Conservation (phyloP, 2,888 invertebrate genomes). For the Epinotia nisella region DNA sequence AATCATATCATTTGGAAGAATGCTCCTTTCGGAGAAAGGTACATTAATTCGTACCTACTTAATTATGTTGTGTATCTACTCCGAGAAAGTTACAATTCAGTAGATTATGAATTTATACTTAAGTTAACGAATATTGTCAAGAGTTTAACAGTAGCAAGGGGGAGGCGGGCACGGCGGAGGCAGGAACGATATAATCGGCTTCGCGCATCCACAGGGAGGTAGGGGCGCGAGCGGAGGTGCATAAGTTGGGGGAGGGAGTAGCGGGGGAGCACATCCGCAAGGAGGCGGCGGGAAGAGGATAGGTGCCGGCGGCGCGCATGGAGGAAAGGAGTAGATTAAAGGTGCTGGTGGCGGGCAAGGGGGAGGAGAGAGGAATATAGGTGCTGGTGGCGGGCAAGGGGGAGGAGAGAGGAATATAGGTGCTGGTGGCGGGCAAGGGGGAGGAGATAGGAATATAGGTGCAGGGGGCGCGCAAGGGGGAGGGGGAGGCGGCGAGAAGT, state of each 20-base stretch:
- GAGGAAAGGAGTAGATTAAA: constrained; percentile 25
- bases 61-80: no score
- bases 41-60: no score
- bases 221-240: background rate
- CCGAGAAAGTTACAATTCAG: background rate
- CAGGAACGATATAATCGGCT: constrained; percentile 5
- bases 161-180: constrained; percentile 45
- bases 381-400: background rate
- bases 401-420: constrained; percentile 31
- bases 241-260: background rate
- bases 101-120: background rate
- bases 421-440: background rate
- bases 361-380: background rate
- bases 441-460: background rate
- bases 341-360: constrained; percentile 6
- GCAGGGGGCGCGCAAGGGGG: background rate
- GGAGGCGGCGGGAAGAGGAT: background rate
- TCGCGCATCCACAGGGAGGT: constrained; percentile 12
- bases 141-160: background rate
- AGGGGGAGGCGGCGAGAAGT: constrained; percentile 43
- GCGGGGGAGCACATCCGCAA: background rate
- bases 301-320: background rate
- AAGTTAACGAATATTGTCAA: background rate
- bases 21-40: no score
- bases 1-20: no score